phyloP scores from a whole-genome alignment of 2,797 vertebrate genomes.

The Alca torda region DNA sequence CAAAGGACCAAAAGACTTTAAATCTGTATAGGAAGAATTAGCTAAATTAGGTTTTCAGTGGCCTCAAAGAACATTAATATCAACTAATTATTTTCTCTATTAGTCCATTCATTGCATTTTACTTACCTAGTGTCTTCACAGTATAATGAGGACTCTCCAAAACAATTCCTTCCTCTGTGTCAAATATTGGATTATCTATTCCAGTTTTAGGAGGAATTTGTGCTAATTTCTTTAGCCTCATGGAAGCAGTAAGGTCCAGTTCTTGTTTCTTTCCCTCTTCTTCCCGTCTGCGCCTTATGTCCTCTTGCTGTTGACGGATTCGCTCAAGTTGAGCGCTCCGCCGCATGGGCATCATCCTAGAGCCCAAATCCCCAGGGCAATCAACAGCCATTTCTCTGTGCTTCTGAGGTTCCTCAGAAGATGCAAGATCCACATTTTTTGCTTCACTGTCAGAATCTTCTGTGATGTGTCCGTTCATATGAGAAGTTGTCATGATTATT shows the following conservation, averaged over 20 bases:
- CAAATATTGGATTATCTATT: slow-evolving; percentile 98
- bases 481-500: slow-evolving; percentile 90
- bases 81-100: background rate
- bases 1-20: background rate
- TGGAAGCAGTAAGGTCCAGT: slow-evolving; percentile 93
- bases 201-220: slow-evolving; percentile 94
- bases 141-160: slow-evolving; percentile 81
- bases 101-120: background rate
- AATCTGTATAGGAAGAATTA: background rate
- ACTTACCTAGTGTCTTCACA: slow-evolving; percentile 87
- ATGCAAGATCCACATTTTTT: slow-evolving; percentile 78
- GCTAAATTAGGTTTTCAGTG: background rate
- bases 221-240: slow-evolving; percentile 93
- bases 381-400: slow-evolving; percentile 98
- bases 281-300: slow-evolving; percentile 90
- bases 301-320: slow-evolving; percentile 96
- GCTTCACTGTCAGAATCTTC: slow-evolving; percentile 86
- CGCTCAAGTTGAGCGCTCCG: slow-evolving; percentile 92
- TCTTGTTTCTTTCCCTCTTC: slow-evolving; percentile 91
- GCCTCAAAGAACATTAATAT: background rate
- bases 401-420: slow-evolving; percentile 82
- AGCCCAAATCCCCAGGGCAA: slow-evolving; percentile 92
- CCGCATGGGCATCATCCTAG: slow-evolving; percentile 88
- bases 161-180: slow-evolving; percentile 88
- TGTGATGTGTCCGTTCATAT: slow-evolving; percentile 93